Percentiles rank a stretch among this genome's conserved stretches.
Evolutionary conservation across 2,888 invertebrate species (phyloP).

Genomic region (Seira musarum): DNA sequence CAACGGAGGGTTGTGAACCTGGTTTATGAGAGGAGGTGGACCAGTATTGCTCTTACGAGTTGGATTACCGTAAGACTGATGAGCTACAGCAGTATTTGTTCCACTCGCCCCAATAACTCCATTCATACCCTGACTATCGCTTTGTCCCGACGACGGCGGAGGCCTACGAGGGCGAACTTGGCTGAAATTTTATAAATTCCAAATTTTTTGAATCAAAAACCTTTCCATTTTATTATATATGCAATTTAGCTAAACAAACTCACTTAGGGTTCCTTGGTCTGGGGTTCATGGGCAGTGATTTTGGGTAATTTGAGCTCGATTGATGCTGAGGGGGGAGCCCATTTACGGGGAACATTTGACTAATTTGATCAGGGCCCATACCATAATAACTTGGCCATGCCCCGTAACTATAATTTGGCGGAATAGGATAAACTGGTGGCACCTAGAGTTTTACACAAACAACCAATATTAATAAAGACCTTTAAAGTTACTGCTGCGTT

Average conservation of each 20-base stretch:
- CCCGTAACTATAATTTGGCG: conserved; percentile 67
- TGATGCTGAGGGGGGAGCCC: conserved; percentile 81
- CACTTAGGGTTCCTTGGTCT: conserved; percentile 68
- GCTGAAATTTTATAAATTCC: no score
- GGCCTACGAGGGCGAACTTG: conserved; percentile 58
- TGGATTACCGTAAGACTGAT: conserved; percentile 63
- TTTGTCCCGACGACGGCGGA: conserved; percentile 29
- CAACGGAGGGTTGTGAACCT: conserved; percentile 46
- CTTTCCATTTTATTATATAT: neutral
- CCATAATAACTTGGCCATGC: conserved; percentile 59
- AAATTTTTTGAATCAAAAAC: neutral
- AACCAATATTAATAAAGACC: neutral
- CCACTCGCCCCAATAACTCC: conserved; percentile 58
- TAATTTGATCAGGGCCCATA: conserved; percentile 72
- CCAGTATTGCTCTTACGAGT: conserved; percentile 62
- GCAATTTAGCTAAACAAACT: conserved; percentile 2
- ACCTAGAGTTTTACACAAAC: conserved; percentile 57
- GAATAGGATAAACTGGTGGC: conserved; percentile 69
- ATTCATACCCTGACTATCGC: conserved; percentile 54
- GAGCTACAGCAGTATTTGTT: conserved; percentile 39
- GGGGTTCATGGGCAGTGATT: conserved; percentile 68
- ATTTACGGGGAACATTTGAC: conserved; percentile 82
- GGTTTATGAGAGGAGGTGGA: conserved; percentile 51
- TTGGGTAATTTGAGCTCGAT: conserved; percentile 74
- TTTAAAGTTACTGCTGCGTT: no score